Base-by-base conservation (phyloP, 30 jellyfish, hydroid and myxozoan genomes). In the Hydra vulgaris region DNA sequence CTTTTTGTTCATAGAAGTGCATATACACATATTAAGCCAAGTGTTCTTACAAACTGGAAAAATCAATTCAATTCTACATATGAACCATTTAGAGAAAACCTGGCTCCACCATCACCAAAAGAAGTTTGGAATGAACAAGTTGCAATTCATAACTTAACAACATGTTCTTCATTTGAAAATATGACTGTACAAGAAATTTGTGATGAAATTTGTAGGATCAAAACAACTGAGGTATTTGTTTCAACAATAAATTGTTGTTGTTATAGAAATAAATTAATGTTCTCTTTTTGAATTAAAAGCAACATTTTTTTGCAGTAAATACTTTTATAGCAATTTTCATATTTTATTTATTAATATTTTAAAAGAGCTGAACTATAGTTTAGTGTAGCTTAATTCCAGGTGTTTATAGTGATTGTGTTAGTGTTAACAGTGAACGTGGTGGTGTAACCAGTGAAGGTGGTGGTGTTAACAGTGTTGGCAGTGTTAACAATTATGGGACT, bases 151-250 rank as follows among this genome's bases (percentile, higher is more conserved):
- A 78, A 27, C 25, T 23, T 78, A 18, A 78, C 85, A 8, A 78
- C 85, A 15, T 22, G 85, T 21, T 53, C 87, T 22, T 80, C 87
- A 19, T 80, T 80, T 61, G 87, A 67, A 26, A 70, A 80, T 66
- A 80, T 80, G 87, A 80, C 87, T 16, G 87, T 80, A 19, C 81
- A 80, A 24, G 87, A 80, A 70, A 80, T 80, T 0, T 80, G 87
- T 70, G 87, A 80, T 19, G 87, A 80, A 66, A 80, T 80, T 66
- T n/a, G 81, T 21, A 67, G 70, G 67, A 80, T 80, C 73, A 80
- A 70, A 26, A 22, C 83, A 8, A 71, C 68, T 0, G 81, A 80
- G 85, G 87, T 80, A 18, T 22, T 8, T 15, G 26, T 21, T 73
- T 20, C 12, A 40, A 3, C 61, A 3, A 3, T 40, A 40, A 40